Percentiles rank a stretch among this genome's conserved stretches.
Evolutionary conservation across 2,797 vertebrate genomes (phyloP).

Genomic region (Simalia tracyae): DNA sequence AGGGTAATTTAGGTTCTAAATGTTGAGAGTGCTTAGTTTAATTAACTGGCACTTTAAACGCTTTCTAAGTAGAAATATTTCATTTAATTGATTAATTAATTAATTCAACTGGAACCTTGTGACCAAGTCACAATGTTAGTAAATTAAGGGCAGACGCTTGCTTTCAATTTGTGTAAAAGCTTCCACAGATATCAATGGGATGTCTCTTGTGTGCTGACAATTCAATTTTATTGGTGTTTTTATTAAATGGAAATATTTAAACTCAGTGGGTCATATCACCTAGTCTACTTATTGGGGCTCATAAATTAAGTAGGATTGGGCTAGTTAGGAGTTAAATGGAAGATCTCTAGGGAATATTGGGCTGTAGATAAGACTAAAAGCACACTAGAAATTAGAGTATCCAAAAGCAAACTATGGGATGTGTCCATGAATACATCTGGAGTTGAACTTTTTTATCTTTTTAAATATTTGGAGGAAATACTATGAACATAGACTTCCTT

Average conservation of each 20-base stretch:
- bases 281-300: neutral
- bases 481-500: neutral
- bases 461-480: neutral
- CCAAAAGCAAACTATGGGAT: neutral
- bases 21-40: neutral
- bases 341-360: neutral
- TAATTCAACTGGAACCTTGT: neutral
- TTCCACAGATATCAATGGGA: neutral
- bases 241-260: neutral
- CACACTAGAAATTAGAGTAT: neutral
- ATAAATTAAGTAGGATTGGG: neutral
- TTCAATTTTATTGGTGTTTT: neutral
- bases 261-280: neutral
- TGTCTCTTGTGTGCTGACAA: neutral
- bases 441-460: neutral
- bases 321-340: neutral
- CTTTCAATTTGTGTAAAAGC: neutral
- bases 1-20: neutral
- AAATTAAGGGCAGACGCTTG: neutral
- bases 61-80: neutral
- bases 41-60: neutral
- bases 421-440: neutral
- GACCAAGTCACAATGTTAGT: neutral
- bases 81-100: neutral
- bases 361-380: neutral